Evolutionary conservation across 2,888 invertebrate species (phyloP).

Genomic region (Cantharis rustica): DNA sequence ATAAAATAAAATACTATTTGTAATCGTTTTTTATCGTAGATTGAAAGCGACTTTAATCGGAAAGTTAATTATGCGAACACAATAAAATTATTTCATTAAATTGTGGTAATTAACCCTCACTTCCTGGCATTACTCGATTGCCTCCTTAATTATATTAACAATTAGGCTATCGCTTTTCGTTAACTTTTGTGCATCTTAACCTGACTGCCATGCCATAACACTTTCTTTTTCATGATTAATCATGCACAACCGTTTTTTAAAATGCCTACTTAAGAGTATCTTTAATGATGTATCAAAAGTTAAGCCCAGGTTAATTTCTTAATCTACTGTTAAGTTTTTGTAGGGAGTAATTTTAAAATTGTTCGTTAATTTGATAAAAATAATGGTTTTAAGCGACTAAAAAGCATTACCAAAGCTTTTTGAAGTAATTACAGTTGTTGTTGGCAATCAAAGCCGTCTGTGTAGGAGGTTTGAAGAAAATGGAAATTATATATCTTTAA

Average conservation of each 20-base stretch:
- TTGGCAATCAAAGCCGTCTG: slow-evolving; percentile 12
- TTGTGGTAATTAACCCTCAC: background rate
- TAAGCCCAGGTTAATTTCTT: background rate
- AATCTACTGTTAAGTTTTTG: background rate
- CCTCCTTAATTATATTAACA: background rate
- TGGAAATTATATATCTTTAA: slow-evolving; percentile 14
- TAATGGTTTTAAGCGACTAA: background rate
- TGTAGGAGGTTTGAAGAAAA: slow-evolving; percentile 21
- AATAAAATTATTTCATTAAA: background rate
- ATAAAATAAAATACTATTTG: background rate
- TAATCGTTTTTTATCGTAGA: background rate
- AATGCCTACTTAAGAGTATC: background rate
- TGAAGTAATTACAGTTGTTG: slow-evolving; percentile 8
- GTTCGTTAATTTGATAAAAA: background rate
- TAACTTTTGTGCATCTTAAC: background rate
- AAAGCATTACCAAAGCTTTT: background rate
- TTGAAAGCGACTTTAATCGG: background rate
- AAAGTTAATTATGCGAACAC: background rate
- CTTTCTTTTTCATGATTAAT: slow-evolving; percentile 13
- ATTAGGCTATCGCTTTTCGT: background rate
- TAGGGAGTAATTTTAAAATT: background rate
- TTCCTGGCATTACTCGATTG: background rate
- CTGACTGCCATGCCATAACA: slow-evolving; percentile 1
- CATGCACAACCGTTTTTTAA: slow-evolving; percentile 6
- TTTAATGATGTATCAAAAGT: background rate